Evolutionary conservation across 2,113 vertebrate genomes (phyloP), one percentile per base, ranked within the genome.

Genomic region (Notechis scutatus): DNA sequence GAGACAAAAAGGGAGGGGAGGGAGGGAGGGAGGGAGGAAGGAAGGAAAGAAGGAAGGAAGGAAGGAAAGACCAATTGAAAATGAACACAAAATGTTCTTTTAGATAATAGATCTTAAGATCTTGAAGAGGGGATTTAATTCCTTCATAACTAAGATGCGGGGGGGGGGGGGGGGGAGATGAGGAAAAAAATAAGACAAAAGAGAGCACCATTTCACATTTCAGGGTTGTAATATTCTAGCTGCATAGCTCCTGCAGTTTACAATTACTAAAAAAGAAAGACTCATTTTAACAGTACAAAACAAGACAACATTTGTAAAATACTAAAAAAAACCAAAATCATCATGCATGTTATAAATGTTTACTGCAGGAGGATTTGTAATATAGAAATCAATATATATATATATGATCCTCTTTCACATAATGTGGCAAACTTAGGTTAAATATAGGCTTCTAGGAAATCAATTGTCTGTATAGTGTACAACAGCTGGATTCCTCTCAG

Each of bases 391-490:
- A 98, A 99, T 99, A 98, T 98, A 45, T 42, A 45, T 42, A 42
- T 45, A 97, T 98, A 98, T 98, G 98, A 98, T 99, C 98, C 98
- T 97, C 98, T 98, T 97, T 98, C 98, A 98, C 98, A 98, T 98
- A 98, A 97, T 98, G 98, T 98, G 98, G 97, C 98, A 98, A 98
- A 98, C 98, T 99, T 98, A 98, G 98, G 98, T 99, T 99, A 99
- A 98, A 99, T 97, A 98, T 98, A 97, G 98, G 97, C 98, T 98
- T 98, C 97, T 98, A 98, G 97, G 98, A 99, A 99, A 99, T 99
- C 98, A 98, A 98, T 99, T 98, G 97, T 97, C 97, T 97, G 98
- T 98, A 97, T 98, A 98, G 98, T 98, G 96, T 97, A 97, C 96
- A 97, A 96, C 96, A 97, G 96, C 97, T 97, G 94, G 97, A 96